phyloP scores from a whole-genome alignment of 2,113 vertebrate species.

The Thymallus thymallus region DNA sequence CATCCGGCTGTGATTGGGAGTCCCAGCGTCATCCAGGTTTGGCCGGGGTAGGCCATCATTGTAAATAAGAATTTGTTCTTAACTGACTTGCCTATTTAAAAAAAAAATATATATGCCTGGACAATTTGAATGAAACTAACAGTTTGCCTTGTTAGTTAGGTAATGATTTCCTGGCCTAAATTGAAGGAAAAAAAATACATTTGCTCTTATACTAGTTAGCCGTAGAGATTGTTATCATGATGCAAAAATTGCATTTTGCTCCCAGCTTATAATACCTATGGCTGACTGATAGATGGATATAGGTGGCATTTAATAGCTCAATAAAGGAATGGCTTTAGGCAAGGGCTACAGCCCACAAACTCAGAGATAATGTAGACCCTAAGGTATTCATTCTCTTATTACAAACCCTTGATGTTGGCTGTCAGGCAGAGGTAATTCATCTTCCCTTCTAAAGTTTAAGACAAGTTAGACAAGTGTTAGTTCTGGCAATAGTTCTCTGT shows the following conservation, averaged over 20 bases:
- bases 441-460: no score
- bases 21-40: no score
- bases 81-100: no score
- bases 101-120: no score
- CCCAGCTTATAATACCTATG: slow-evolving; percentile 25
- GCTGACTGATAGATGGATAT: slow-evolving; percentile 41
- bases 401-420: not conserved
- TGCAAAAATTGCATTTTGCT: not conserved
- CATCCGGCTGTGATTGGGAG: no score
- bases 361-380: not conserved
- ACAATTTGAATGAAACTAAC: not conserved
- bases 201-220: not conserved
- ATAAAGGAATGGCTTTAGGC: slow-evolving; percentile 47
- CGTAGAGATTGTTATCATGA: not conserved
- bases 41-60: no score
- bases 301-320: slow-evolving; percentile 16
- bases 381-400: not conserved
- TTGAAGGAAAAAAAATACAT: not conserved
- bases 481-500: no score
- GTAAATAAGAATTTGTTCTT: no score
- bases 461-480: no score
- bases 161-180: no score
- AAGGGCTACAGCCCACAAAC: not conserved
- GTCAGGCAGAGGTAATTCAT: no score
- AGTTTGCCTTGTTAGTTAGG: not conserved